A percentile compares a stretch with the other conserved stretches of the same genome.
phyloP scores from a whole-genome alignment of 1,140 invertebrate genomes.

The Tetramorium parvispinum region DNA sequence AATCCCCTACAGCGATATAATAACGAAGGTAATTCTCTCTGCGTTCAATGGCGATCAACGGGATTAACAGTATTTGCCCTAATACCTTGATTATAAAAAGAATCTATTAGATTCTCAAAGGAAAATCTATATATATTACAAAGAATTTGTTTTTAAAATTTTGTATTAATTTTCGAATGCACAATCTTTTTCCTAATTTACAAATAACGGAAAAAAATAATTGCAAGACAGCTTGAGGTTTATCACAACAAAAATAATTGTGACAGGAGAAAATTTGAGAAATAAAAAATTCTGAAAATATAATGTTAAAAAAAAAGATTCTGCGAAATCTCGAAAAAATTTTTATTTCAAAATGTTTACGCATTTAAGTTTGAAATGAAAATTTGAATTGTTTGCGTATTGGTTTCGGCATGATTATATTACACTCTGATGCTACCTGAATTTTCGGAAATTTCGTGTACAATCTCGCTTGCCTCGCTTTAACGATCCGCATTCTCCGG shows the following conservation, averaged over 20 bases:
- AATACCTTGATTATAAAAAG: neutral
- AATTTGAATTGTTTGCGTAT: neutral
- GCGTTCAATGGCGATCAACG: slow-evolving; percentile 3
- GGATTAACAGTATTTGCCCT: slow-evolving; percentile 15
- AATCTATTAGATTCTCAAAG: neutral
- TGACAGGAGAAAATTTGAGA: neutral
- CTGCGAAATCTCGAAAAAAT: neutral
- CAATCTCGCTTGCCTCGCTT: slow-evolving; percentile 30
- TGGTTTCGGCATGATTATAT: neutral
- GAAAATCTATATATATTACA: neutral
- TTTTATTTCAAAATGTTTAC: too few species aligned
- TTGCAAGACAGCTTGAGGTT: neutral
- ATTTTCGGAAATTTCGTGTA: slow-evolving; percentile 32
- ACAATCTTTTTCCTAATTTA: neutral
- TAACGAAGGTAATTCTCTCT: slow-evolving; percentile 37
- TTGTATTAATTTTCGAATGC: neutral
- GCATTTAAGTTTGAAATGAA: neutral
- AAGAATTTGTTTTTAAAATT: neutral
- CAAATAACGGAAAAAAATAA: neutral
- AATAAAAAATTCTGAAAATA: neutral
- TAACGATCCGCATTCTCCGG: slow-evolving; percentile 31
- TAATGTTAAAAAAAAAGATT: neutral
- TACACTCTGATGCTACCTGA: neutral
- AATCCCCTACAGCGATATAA: slow-evolving; percentile 40
- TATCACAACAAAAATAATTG: neutral